Base-by-base conservation (phyloP, 1,140 invertebrate species). In the Paramacrobiotus metropolitanus region DNA sequence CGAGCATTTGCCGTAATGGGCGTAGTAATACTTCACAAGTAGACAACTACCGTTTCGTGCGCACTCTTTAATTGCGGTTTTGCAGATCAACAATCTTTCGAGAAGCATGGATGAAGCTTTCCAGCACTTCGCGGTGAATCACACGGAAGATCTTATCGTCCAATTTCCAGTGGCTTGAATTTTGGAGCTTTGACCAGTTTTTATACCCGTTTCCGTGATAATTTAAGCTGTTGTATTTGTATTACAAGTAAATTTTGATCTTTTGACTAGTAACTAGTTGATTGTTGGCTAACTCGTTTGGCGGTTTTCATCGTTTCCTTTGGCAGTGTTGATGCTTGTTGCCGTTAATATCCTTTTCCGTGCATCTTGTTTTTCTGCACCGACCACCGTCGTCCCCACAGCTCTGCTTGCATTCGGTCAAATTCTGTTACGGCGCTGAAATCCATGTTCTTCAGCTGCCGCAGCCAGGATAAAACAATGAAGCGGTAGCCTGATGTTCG, bases 141-240 rank as follows among this genome's bases (percentile, higher is more conserved):
- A 71, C 61, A 68, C 67, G 62, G 69, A 71, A 61, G 69, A 71
- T 44, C 62, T 71, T 21, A 69, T 71, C 2, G 70, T 70, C 21
- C 65, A 69, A 18, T 71, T 71, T 61, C 66, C 66, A 29, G 67
- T 70, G 9, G 66, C 69, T 9, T 69, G 64, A 67, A 21, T 21
- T 20, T 60, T 30, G 2, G 24, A 34, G 65, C 71, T 1, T 24
- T 31, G 40, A 30, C 59, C 29, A 59, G 59, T 21, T 63, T 59
- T 59, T 63, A 21, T 18, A 44, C 20, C 18, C 20, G 18, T 29
- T 45, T 30, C 31, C 18, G n/a, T 20, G 29, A 30, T 2, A 15
- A 9, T 20, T 29, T 59, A 21, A 28, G 20, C 28, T 62, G 28
- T 30, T 30, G 9, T 40, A 44, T 31, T 63, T 18, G 24, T 45